phyloP scores from a whole-genome alignment of 2,888 invertebrate genomes.

The Troides oblongomaculatus region DNA sequence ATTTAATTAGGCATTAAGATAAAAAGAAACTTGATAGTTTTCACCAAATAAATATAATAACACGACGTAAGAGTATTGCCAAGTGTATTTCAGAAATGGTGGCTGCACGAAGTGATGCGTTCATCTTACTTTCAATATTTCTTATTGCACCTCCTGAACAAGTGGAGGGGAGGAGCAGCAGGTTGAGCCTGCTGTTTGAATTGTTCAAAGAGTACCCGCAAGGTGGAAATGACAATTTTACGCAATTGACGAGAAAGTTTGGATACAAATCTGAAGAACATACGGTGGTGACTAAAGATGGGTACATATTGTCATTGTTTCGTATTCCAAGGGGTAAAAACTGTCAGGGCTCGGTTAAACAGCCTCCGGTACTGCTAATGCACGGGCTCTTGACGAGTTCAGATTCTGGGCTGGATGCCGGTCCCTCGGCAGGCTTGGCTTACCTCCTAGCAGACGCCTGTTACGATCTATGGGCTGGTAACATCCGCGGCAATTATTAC shows the following conservation, averaged over 20 bases:
- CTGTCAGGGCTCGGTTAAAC: slow-evolving; percentile 38
- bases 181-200: no score
- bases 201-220: not conserved
- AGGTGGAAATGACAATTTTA: slow-evolving; percentile 45
- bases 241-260: slow-evolving; percentile 43
- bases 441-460: slow-evolving; percentile 45
- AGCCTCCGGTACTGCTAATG: slow-evolving; percentile 57
- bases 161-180: no score
- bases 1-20: no score
- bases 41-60: no score
- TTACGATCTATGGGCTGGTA: slow-evolving; percentile 52
- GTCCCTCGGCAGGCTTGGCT: slow-evolving; percentile 46
- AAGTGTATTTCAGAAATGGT: not conserved
- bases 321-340: slow-evolving; percentile 46
- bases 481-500: slow-evolving; percentile 64
- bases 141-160: not conserved
- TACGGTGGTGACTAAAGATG: slow-evolving; percentile 55
- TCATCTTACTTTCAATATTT: not conserved
- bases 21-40: no score
- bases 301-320: slow-evolving; percentile 55
- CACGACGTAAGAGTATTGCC: no score
- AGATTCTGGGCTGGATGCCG: slow-evolving; percentile 58
- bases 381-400: slow-evolving; percentile 61
- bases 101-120: not conserved
- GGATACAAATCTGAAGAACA: slow-evolving; percentile 57